A percentile compares a stretch with the other conserved stretches of the same genome.
These are phyloP conservation scores for Rhegmatorhina hoffmannsi DNA, from an alignment of 2,113 vertebrate genomes.

Conservation along the genomic window DNA sequence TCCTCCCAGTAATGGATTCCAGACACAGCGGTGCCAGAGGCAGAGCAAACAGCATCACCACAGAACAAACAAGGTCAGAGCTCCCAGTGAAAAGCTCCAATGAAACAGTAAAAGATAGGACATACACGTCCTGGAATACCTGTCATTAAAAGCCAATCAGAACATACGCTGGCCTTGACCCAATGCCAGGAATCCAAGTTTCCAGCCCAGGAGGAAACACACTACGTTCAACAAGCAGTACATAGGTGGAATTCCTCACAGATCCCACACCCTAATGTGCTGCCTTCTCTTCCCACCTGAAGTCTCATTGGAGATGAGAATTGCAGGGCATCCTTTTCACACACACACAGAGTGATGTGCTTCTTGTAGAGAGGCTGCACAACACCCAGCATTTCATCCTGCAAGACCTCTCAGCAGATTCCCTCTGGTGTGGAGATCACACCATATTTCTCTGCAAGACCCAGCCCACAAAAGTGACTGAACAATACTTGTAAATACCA, in stretches of 20 bases:
- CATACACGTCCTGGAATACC: not conserved
- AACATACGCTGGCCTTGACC: not conserved
- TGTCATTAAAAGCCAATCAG: not conserved
- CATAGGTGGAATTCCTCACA: not conserved
- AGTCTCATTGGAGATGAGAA: not conserved
- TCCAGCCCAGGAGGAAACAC: not conserved
- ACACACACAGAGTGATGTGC: not conserved
- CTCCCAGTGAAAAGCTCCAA: constrained; percentile 36
- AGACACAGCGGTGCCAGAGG: constrained; percentile 27
- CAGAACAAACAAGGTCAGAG: constrained; percentile 35
- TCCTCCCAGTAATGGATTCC: constrained; percentile 42
- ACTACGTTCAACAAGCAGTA: not conserved
- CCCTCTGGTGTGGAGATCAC: not conserved
- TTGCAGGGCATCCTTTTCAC: not conserved
- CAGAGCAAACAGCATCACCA: constrained; percentile 56
- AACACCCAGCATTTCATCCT: not conserved
- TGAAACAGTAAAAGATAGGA: constrained; percentile 30
- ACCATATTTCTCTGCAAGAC: not conserved
- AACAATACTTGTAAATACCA: not conserved
- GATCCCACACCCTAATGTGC: not conserved
- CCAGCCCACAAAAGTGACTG: not conserved
- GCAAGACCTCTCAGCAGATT: not conserved
- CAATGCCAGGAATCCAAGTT: not conserved
- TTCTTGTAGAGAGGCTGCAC: not conserved
- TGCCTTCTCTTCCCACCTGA: not conserved